These are phyloP conservation scores for Fulica atra DNA, from an alignment of 2,113 vertebrate species.

Conservation along the genomic window DNA sequence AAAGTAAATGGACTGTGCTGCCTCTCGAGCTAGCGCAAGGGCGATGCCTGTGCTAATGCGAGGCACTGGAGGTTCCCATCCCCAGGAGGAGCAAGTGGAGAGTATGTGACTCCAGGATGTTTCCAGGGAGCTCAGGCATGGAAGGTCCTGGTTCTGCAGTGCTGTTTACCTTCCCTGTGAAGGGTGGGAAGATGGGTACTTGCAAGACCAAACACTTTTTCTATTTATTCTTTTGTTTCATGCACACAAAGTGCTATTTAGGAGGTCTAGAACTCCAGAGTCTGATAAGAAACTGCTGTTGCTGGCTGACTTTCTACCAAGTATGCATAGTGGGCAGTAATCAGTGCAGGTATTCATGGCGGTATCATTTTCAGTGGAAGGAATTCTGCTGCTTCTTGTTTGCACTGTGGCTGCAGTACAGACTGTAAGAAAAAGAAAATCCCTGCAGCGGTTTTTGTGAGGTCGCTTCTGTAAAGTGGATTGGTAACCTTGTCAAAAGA, in stretches of 20 bases:
- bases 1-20: not conserved
- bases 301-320: not conserved
- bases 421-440: constrained; percentile 25
- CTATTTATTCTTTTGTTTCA: not conserved
- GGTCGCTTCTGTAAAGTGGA: constrained; percentile 2
- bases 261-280: not conserved
- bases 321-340: not conserved
- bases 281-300: not conserved
- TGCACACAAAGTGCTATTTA: not conserved
- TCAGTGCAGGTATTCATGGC: not conserved
- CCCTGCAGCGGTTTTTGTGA: not conserved
- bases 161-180: not conserved
- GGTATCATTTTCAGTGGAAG: not conserved
- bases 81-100: not conserved
- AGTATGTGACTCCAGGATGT: not conserved
- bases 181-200: not conserved
- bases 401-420: not conserved
- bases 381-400: not conserved
- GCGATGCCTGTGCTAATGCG: not conserved
- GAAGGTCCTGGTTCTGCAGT: not conserved
- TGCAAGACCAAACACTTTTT: not conserved
- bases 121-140: not conserved
- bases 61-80: not conserved
- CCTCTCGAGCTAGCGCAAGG: not conserved
- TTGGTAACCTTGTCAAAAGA: constrained; percentile 49